Evolutionary conservation across 2,888 invertebrate species (phyloP), one percentile per base, ranked within the genome.

Genomic region (Drosophila kokeensis): DNA sequence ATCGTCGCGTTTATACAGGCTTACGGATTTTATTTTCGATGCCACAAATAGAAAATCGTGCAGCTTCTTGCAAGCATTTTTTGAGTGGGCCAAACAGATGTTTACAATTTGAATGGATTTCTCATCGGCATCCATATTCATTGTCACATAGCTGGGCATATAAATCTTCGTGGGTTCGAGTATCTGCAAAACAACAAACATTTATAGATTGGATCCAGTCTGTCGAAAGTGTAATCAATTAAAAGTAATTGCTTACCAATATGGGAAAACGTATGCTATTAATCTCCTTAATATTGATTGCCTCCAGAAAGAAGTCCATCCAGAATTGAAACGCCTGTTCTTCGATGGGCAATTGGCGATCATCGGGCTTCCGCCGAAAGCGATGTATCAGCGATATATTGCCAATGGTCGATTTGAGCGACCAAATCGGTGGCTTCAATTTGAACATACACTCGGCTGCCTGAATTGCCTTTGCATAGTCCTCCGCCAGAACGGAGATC

Each of bases 291-390:
- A 95, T 94, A 91, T 97, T 97, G 34, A 97, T 98, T 15, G 99
- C 99, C 93, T 99, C 99, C 42, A 98, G 95, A 93, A 99, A 99
- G 94, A 98, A 99, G 91, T 99, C 99, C 95, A 99, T 97, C 99
- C 99, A 99, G 94, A 99, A 99, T 81, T 96, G 95, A 93, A 99
- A 99, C 1, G 98, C 95, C 93, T 97, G 96, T 92, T 98, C 97
- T 92, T 98, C 98, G 0, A 97, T 96, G 1, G 96, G 95, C 13
- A 94, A 94, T 82, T 95, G 95, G 32, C 93, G 92, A 67, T 97
- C 97, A 83, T 97, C 97, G 71, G 95, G 95, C 86, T 96, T 96
- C 92, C 96, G 97, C 61, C 98, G 95, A 93, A 98, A 99, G 78
- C 97, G 94, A 93, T 97, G 97, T 91, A 99, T 99, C 69, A 99